Conservation (phyloP, 2,797 vertebrate species). For the Sebastolobus alascanus region DNA sequence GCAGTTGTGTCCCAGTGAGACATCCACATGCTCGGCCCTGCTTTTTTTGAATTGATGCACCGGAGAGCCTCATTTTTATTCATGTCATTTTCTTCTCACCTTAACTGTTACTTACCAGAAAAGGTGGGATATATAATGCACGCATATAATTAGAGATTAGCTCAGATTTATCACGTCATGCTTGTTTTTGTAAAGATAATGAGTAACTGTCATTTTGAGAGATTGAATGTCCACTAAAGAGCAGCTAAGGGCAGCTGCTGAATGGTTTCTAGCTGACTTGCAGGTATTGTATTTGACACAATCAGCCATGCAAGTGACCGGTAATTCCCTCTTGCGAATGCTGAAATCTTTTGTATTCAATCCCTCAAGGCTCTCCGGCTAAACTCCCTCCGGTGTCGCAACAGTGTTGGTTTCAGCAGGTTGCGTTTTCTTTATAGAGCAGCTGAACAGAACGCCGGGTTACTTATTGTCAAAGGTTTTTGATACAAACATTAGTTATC, state of each 20-base stretch:
- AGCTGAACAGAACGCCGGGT: background rate
- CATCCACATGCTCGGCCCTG: conserved; percentile 1
- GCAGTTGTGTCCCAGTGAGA: conserved; percentile 68
- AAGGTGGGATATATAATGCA: background rate
- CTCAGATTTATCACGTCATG: background rate
- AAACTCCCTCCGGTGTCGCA: conserved; percentile 32
- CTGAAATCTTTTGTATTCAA: conserved; percentile 17
- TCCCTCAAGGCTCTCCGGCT: conserved; percentile 11
- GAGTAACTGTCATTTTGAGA: background rate
- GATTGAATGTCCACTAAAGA: background rate
- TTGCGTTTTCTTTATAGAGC: background rate
- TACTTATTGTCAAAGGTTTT: conserved; percentile 29
- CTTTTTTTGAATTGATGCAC: background rate
- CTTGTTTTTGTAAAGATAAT: background rate
- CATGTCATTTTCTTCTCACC: background rate
- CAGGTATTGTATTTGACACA: conserved; percentile 2
- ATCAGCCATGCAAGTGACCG: conserved; percentile 17
- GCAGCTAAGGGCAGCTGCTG: background rate
- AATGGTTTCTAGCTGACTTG: background rate
- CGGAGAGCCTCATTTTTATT: conserved; percentile 10
- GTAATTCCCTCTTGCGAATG: conserved; percentile 35
- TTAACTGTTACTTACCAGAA: background rate
- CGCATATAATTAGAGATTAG: background rate
- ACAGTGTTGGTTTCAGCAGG: conserved; percentile 38
- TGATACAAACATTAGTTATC: conserved; percentile 9